Evolutionary conservation across 2,888 invertebrate species (phyloP), one percentile per base, ranked within the genome.

Genomic region (Tetragonisca angustula): DNA sequence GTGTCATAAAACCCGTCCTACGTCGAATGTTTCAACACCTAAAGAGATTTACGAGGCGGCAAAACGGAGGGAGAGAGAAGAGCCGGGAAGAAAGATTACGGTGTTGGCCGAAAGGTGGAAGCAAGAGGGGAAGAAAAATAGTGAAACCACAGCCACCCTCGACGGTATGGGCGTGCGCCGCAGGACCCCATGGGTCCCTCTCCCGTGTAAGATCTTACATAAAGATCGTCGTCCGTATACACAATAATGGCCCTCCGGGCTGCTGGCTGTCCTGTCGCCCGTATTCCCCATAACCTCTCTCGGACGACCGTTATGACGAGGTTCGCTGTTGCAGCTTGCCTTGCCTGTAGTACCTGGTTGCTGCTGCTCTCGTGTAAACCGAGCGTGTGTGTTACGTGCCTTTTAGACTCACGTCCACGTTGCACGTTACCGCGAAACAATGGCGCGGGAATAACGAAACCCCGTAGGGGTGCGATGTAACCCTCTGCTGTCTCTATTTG

Each of bases 111-210:
- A 73, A 71, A 84, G 73, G 74, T 76, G 86, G 68, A 71, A 87
- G 76, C 21, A 50, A 76, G 82, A 83, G 62, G 73, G 74, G 81
- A 87, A 89, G 88, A 91, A 85, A 87, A 87, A 87, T 84, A 83
- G 85, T 81, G 89, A 91, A 93, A 93, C 93, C 93, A 87, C 93
- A 93, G 91, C 91, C 92, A 92, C 93, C 92, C 92, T 93, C 91
- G 76, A 83, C 90, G 90, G 90, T 86, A 93, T 92, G 92, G 92
- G 94, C 93, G 94, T 93, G 92, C 93, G 93, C 91, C 92, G 87
- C 91, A 88, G 89, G 90, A 89, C 89, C 90, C 89, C 88, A 84
- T 79, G 84, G 86, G 88, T 88, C 56, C 43, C 43, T 59, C 87
- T 64, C 88, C 91, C 92, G 91, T 93, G 93, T 91, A 92, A 93